Percentiles rank a stretch among this genome's conserved stretches.
Conservation (phyloP, 1,140 invertebrate genomes). For the Pseudobourletiella spinata region DNA sequence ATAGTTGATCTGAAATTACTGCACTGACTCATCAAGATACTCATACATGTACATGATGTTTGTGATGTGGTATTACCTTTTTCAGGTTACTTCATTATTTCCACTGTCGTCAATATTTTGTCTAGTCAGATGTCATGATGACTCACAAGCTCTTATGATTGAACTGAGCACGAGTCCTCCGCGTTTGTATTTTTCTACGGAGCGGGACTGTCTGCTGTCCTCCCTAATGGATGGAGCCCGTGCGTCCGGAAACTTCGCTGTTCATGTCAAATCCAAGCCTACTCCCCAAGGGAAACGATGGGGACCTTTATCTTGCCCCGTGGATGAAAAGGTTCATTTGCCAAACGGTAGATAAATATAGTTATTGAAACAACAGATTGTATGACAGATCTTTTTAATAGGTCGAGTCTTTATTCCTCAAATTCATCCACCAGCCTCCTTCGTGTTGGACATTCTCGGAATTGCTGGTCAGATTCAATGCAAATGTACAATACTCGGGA, state of each 20-base stretch:
- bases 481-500: constrained; percentile 95
- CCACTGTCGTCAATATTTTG: constrained; percentile 56
- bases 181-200: constrained; percentile 75
- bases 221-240: constrained; percentile 91
- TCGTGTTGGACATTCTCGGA: constrained; percentile 48
- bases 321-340: constrained; percentile 88
- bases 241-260: constrained; percentile 91
- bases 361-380: neutral
- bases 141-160: constrained; percentile 87
- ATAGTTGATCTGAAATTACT: too few species aligned
- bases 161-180: constrained; percentile 89
- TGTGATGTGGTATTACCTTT: constrained; percentile 1
- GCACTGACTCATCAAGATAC: too few species aligned
- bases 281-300: constrained; percentile 76
- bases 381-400: too few species aligned
- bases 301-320: constrained; percentile 72
- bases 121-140: constrained; percentile 74
- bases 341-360: too few species aligned
- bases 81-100: constrained; percentile 35
- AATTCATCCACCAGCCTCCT: constrained; percentile 67
- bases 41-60: neutral
- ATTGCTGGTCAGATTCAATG: constrained; percentile 82
- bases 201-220: constrained; percentile 86
- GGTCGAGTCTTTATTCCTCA: constrained; percentile 76
- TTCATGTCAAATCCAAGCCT: constrained; percentile 82